Percentiles rank a stretch among this genome's conserved stretches.
Conservation (phyloP, 2,113 vertebrate genomes). For the Gorsachius goisagi region DNA sequence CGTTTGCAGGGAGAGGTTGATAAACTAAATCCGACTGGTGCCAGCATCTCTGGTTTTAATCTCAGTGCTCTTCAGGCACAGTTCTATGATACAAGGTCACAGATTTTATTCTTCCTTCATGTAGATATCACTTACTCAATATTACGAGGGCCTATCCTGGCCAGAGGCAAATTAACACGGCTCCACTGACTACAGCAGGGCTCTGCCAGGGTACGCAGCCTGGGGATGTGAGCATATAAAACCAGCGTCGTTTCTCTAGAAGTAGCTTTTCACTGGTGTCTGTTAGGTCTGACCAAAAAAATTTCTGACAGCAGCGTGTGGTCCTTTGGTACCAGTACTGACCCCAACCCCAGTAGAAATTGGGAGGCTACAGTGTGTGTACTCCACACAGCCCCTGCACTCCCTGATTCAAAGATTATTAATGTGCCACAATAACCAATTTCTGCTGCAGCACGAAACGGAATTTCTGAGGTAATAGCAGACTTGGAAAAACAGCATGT, state of each 20-base stretch:
- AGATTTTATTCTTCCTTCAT: neutral
- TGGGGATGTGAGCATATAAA: neutral
- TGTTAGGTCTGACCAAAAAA: neutral
- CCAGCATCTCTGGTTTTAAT: neutral
- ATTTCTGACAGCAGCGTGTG: neutral
- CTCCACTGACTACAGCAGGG: neutral
- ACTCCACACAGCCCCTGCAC: too few species aligned
- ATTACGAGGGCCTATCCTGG: neutral
- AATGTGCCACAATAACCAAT: too few species aligned
- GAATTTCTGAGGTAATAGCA: too few species aligned
- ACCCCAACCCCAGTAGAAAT: too few species aligned
- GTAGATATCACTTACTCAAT: neutral
- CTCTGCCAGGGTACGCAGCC: neutral
- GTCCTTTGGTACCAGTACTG: too few species aligned
- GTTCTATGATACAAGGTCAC: neutral
- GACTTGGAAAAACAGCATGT: too few species aligned
- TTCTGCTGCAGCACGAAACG: too few species aligned
- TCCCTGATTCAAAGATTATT: too few species aligned
- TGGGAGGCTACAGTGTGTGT: too few species aligned
- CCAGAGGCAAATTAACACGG: neutral
- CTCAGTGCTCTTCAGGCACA: neutral
- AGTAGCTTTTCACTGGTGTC: neutral
- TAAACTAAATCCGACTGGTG: neutral
- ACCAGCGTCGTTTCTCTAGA: neutral
- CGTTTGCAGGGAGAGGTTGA: neutral